These are phyloP conservation scores for Callocephalon fimbriatum DNA, from an alignment of 2,113 vertebrate species.

Conservation along the genomic window DNA sequence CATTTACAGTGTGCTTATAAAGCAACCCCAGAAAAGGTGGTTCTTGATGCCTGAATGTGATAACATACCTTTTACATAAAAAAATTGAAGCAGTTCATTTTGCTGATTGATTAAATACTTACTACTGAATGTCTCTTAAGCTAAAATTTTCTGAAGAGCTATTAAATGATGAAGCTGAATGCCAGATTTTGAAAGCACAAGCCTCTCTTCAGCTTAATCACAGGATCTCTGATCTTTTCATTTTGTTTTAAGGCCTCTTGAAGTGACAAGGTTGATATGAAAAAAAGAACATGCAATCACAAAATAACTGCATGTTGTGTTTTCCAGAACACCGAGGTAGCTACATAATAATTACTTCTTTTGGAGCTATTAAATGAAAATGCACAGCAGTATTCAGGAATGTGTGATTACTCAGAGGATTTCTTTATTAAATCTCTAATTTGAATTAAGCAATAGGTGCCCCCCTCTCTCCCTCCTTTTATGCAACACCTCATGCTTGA, in stretches of 20 bases:
- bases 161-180: not conserved
- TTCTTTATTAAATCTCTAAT: slow-evolving; percentile 27
- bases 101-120: not conserved
- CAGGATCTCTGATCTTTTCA: slow-evolving; percentile 12
- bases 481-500: not conserved
- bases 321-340: slow-evolving; percentile 32
- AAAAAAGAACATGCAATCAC: slow-evolving; percentile 38
- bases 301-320: slow-evolving; percentile 22
- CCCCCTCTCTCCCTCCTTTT: not conserved
- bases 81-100: not conserved
- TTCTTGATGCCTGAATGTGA: not conserved
- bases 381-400: not conserved
- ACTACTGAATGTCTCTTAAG: slow-evolving; percentile 15
- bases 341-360: slow-evolving; percentile 52
- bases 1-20: not conserved
- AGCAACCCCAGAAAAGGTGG: not conserved
- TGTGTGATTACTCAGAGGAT: slow-evolving; percentile 4
- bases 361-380: slow-evolving; percentile 29
- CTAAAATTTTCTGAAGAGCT: not conserved
- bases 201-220: slow-evolving; percentile 8
- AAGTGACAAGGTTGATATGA: slow-evolving; percentile 38
- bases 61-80: not conserved
- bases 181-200: not conserved
- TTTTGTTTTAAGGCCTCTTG: slow-evolving; percentile 17
- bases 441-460: not conserved